Evolutionary conservation across 2,113 vertebrate species (phyloP), one percentile per base, ranked within the genome.

Genomic region (Peromyscus polionotus): DNA sequence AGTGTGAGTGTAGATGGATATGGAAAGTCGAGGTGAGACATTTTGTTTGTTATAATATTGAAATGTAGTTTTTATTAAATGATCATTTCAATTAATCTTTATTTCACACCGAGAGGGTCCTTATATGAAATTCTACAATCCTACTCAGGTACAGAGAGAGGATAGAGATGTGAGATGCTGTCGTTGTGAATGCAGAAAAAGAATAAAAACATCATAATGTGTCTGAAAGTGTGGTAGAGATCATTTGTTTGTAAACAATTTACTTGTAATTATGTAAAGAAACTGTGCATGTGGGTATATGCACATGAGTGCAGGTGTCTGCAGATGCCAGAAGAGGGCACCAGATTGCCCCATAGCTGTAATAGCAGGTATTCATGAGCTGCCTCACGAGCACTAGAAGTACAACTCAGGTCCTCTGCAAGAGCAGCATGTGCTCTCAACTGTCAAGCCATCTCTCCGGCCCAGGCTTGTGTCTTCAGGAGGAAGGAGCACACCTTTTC

Each of bases 61-160:
- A 83, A 83, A 89, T 94, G 59, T 91, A 83, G 54, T 92, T 63
- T 93, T 97, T n/a, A 42, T 36, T 72, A 81, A 93, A 97, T 94
- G 80, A 70, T 91, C 67, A 88, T 88, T 85, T 75, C 67, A 91
- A 59, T 88, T 87, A 51, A 95, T 68, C 14, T 93, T 95, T 88
- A 65, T 95, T 80, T 83, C 63, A 80, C 45, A 33, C 8, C 42
- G 75, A 81, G 77, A 91, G 45, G 22, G 0, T 51, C 88, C 61
- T 91, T 85, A 76, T 26, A 68, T 86, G 83, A 85, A 94, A 33
- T 85, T 77, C 54, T 42, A 76, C 83, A 63, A 57, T 51, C n/a
- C 51, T 12, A 45, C 9, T 51, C 85, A 7, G 26, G 36, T 42
- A 45, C 6, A 68, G 36, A 83, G 31, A 28, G 45, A 91, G 26